Base-by-base conservation (phyloP, 2,797 vertebrate genomes). In the Gadopsis bispinosus region DNA sequence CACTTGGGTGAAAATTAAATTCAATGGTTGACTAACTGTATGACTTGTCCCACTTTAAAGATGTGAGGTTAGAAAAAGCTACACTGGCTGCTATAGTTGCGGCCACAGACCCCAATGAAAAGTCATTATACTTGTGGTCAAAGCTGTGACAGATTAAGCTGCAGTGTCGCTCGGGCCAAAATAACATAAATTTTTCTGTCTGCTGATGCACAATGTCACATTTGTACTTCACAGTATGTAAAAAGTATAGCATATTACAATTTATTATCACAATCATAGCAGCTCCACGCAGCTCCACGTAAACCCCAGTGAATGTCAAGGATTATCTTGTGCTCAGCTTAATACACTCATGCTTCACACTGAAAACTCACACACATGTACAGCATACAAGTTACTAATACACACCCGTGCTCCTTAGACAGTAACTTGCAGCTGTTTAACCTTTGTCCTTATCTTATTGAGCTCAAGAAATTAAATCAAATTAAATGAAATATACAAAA, bases 181-280 rank as follows among this genome's bases (percentile, higher is more conserved):
- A n/a, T 26, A 61, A 47, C n/a, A 10, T 31, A 31, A 1, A 77
- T 55, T 59, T 70, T 65, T 78, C 68, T 45, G 8, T 59, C 68
- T 35, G 59, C 1, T 71, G 43, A 64, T 60, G 76, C 62, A 60
- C 47, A 45, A 60, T 7, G 59, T 53, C 3, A 74, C 22, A 43
- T 33, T 50, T 51, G 65, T 13, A 31, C 50, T 31, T 13, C 13
- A 29, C 35, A 33, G 51, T 33, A 62, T 56, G 22, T 41, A 19
- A 50, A 26, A 43, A 26, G 5, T 43, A 6, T 22, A 37, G 9
- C 29, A 29, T 39, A 33, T 41, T 33, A 45, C 2, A 3, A 45
- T 51, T n/a, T 14, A 37, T 45, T 19, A 59, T 72, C 29, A 37
- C 45, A 66, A 29, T 47, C 47, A 26, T 5, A 41, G 16, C 62